Evolutionary conservation across 2,797 vertebrate genomes (phyloP), one percentile per base, ranked within the genome.

Genomic region (Tokudaia tokunoshimensis): DNA sequence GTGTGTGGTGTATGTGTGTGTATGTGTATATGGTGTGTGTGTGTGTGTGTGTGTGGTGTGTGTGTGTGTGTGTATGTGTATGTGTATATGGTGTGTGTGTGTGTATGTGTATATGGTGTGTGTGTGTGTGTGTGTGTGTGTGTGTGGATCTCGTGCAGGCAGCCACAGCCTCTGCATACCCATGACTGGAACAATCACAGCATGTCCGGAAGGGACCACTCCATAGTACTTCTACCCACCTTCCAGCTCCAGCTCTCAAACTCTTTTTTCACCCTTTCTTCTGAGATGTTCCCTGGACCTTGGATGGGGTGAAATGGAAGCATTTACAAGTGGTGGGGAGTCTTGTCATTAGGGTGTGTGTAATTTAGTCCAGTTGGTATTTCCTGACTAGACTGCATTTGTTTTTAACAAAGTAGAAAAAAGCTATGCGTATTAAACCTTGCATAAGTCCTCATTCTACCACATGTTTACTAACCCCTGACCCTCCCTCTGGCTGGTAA

Each of bases 281-380:
- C 74, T 76, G 24, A 1, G 5, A 47, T 76, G 41, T 6, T 47
- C 26, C 44, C 26, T 34, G 2, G 82, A 50, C 41, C 82, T 67
- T 34, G 44, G 29, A 50, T 8, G 19, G 41, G 29, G 61, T 85
- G 41, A 34, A 47, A 50, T 34, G 47, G 41, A 67, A n/a, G n/a
- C 99, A 99, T 99, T 99, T 98, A 98, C 98, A 97, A 94, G 97
- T 80, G 96, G 98, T 81, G 96, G 98, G 98, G 98, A 98, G 98
- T 99, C 98, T 97, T 98, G 98, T 98, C 97, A 94, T 99, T 98
- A 97, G 97, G 98, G 97, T 98, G 97, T 97, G 98, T 98, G 97
- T 96, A 96, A 96, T 90, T 92, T 93, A 97, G 97, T 96, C 89
- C 63, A 95, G 93, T 95, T 96, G 97, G 92, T 93, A 94, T 94